Conservation (phyloP, 30 jellyfish, hydroid and myxozoan species). For the Phacellophora camtschatica region DNA sequence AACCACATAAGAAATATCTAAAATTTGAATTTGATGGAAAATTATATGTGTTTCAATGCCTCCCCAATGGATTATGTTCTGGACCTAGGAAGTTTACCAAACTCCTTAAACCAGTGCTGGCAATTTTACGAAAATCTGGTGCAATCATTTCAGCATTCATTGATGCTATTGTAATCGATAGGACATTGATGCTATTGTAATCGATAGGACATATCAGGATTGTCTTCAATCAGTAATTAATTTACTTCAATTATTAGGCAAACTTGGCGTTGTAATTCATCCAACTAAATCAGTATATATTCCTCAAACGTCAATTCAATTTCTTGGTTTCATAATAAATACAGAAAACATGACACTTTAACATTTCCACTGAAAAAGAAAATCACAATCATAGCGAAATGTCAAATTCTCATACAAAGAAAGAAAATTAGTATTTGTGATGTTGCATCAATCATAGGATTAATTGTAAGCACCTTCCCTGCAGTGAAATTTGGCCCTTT, state of each 20-base stretch:
- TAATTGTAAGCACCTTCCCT: slow-evolving; percentile 1
- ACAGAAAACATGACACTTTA: slow-evolving; percentile 5
- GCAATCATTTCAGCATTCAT: neutral
- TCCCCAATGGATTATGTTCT: slow-evolving; percentile 13
- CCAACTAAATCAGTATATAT: neutral
- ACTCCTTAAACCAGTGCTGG: neutral
- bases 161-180: too few species aligned
- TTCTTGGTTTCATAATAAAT: neutral
- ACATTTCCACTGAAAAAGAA: neutral
- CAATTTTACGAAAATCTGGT: neutral
- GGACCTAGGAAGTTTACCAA: slow-evolving; percentile 23
- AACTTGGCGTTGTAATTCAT: slow-evolving; percentile 17
- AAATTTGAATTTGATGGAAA: neutral
- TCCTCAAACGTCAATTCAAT: neutral
- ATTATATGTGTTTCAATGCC: neutral
- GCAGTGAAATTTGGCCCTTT: slow-evolving; percentile 29
- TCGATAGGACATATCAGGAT: neutral
- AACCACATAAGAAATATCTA: slow-evolving; percentile 8
- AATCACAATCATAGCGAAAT: neutral
- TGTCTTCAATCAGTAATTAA: neutral
- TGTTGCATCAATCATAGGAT: slow-evolving; percentile 1
- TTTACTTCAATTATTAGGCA: neutral
- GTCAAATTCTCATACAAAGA: neutral
- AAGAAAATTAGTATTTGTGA: neutral
- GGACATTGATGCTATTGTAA: neutral